Conservation (phyloP, 2,113 vertebrate species). For the Trogon surrucura region DNA sequence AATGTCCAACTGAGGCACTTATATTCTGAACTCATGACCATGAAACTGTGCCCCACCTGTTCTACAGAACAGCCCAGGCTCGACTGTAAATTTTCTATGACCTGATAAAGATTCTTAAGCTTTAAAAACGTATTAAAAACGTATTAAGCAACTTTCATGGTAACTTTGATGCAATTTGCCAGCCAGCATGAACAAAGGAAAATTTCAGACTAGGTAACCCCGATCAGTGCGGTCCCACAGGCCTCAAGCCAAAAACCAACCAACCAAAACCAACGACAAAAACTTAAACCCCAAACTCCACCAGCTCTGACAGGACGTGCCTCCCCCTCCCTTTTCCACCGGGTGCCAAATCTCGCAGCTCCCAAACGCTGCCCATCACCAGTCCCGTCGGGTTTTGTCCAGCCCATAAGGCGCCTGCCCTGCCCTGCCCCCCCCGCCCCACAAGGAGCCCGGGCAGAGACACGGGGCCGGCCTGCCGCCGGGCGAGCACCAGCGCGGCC, state of each 20-base stretch:
- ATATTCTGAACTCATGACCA: neutral
- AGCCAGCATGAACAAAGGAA: neutral
- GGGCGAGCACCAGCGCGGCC: too few relatives aligned
- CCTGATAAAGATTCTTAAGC: neutral
- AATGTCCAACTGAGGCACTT: neutral
- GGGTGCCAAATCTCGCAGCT: accelerated
- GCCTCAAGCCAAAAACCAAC: neutral
- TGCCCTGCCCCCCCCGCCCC: accelerated
- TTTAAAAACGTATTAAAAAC: too few relatives aligned
- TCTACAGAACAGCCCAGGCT: neutral
- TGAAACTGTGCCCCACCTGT: neutral
- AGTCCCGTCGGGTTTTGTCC: accelerated
- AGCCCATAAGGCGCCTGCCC: accelerated
- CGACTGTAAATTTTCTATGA: neutral
- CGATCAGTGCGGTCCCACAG: neutral
- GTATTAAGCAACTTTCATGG: neutral
- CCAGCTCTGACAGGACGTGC: neutral
- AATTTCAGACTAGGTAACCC: neutral
- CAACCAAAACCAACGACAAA: too few relatives aligned
- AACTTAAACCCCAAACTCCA: too few relatives aligned
- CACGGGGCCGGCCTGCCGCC: neutral
- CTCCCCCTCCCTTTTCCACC: neutral
- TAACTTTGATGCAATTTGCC: neutral
- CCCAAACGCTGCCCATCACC: neutral
- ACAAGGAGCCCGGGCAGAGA: neutral